These are phyloP conservation scores for Lamellibrachia satsuma DNA, from an alignment of 2,888 invertebrate species.

Conservation along the genomic window DNA sequence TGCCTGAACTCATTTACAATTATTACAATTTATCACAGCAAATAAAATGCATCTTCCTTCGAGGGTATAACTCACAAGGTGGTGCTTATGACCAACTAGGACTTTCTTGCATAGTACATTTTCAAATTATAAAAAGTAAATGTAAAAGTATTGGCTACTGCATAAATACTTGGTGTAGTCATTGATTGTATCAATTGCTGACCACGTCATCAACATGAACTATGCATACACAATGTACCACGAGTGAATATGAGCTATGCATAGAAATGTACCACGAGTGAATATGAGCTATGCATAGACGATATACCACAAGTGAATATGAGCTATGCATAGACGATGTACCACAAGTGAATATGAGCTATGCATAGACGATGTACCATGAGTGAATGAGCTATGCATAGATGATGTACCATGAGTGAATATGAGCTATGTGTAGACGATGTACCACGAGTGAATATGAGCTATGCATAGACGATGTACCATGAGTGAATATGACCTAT, in stretches of 20 bases:
- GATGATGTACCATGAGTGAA: too few species aligned
- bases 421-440: too few species aligned
- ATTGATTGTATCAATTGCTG: background rate
- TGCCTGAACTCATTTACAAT: background rate
- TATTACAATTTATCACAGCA: background rate
- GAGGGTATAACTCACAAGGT: background rate
- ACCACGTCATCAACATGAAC: background rate
- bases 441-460: too few species aligned
- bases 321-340: too few species aligned
- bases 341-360: too few species aligned
- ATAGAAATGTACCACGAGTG: background rate
- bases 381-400: too few species aligned
- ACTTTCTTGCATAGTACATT: background rate
- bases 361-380: too few species aligned
- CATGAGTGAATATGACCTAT: too few species aligned
- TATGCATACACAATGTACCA: background rate
- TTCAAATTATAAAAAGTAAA: background rate
- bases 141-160: background rate
- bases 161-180: background rate
- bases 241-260: background rate
- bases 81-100: background rate
- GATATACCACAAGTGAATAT: too few species aligned
- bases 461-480: too few species aligned
- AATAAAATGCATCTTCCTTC: background rate
- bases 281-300: background rate